phyloP scores from a whole-genome alignment of 2,888 invertebrate species.

The Temnothorax unifasciatus region DNA sequence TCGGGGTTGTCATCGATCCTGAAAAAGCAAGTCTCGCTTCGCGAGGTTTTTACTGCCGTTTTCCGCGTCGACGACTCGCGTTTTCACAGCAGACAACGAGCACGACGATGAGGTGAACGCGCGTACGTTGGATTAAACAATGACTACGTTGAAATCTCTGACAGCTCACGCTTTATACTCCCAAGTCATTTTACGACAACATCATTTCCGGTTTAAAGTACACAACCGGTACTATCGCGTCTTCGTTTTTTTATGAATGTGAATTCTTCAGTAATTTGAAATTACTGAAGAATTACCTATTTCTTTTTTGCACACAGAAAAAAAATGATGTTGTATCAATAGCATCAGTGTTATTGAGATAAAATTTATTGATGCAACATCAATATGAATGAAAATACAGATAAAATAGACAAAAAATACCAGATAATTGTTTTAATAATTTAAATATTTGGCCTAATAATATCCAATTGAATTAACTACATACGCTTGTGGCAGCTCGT shows the following conservation, averaged over 20 bases:
- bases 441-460: too few relatives aligned
- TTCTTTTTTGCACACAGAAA: neutral
- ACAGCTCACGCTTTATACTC: conserved; percentile 9
- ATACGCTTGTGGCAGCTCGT: too few relatives aligned
- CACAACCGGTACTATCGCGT: neutral
- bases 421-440: too few relatives aligned
- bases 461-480: too few relatives aligned
- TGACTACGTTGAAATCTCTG: conserved; percentile 11
- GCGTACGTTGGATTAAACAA: neutral
- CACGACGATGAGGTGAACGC: neutral
- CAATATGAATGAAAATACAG: too few relatives aligned
- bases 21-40: conserved; percentile 1
- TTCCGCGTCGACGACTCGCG: conserved; percentile 19
- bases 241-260: neutral
- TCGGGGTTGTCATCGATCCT: conserved; percentile 19
- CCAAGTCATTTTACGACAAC: neutral
- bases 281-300: too few relatives aligned
- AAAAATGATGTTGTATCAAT: too few relatives aligned
- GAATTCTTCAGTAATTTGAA: neutral
- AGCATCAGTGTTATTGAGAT: too few relatives aligned
- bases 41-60: conserved; percentile 1
- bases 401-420: too few relatives aligned
- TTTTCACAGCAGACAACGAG: neutral
- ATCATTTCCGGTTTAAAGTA: neutral
- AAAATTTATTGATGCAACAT: too few relatives aligned